Evolutionary conservation across 30 jellyfish, hydroid and myxozoan species (phyloP).

Genomic region (Clytia hemisphaerica): DNA sequence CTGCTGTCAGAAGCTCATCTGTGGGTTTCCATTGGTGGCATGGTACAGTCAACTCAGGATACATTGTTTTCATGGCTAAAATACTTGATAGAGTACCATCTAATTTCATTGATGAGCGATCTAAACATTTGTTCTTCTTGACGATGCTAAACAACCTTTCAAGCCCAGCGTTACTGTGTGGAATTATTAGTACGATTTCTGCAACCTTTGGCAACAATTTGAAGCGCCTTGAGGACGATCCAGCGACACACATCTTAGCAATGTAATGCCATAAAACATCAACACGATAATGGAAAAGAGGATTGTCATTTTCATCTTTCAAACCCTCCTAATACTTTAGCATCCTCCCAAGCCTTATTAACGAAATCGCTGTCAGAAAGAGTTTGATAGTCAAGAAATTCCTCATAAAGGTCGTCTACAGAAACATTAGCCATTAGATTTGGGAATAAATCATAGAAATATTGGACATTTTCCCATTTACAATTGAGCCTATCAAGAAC

Average conservation of each 20-base stretch:
- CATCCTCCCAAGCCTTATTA: constrained; percentile 37
- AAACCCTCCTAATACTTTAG: constrained; percentile 13
- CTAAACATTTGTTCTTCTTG: constrained; percentile 26
- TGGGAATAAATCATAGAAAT: constrained; percentile 14
- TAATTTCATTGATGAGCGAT: constrained; percentile 31
- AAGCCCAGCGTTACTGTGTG: constrained; percentile 53
- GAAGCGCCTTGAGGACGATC: constrained; percentile 31
- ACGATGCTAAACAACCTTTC: constrained; percentile 49
- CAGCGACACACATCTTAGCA: constrained; percentile 30
- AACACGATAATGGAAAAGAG: neutral
- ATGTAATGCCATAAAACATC: constrained; percentile 19
- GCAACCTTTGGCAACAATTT: constrained; percentile 47
- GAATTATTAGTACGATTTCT: constrained; percentile 34
- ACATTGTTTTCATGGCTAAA: constrained; percentile 38
- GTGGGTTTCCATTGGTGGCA: constrained; percentile 24
- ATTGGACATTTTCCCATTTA: constrained; percentile 41
- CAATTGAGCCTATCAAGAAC: constrained; percentile 23
- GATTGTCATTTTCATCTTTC: constrained; percentile 7
- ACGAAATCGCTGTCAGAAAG: constrained; percentile 28
- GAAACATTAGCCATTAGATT: constrained; percentile 21
- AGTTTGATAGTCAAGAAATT: constrained; percentile 44
- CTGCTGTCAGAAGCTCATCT: constrained; percentile 15
- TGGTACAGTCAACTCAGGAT: constrained; percentile 38
- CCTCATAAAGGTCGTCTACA: constrained; percentile 40
- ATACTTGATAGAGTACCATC: constrained; percentile 49